Conservation (phyloP, 2,797 vertebrate species). For the Meriones psammophilus region DNA sequence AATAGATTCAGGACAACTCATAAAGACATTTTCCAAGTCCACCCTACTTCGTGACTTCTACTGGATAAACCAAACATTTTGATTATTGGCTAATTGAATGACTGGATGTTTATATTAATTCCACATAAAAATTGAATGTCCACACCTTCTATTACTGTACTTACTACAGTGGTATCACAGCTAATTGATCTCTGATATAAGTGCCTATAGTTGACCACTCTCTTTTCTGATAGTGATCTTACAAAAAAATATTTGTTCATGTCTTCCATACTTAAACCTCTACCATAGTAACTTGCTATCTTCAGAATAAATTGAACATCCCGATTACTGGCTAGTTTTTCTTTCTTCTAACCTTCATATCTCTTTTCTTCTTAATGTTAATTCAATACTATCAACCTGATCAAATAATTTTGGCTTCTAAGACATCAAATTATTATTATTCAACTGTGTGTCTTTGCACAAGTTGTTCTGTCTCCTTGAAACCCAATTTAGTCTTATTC, state of each 20-base stretch:
- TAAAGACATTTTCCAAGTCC: background rate
- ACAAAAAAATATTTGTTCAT: background rate
- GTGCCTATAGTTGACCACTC: background rate
- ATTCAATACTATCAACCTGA: background rate
- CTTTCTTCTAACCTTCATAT: background rate
- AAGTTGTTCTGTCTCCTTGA: background rate
- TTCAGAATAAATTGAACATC: background rate
- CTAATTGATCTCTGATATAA: background rate
- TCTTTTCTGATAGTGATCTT: background rate
- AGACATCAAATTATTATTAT: background rate
- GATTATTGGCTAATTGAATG: slow-evolving; percentile 9
- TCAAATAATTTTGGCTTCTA: background rate
- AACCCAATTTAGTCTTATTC: background rate
- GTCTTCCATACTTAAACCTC: background rate
- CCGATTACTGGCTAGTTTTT: background rate
- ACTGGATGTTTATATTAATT: background rate
- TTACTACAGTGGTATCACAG: background rate
- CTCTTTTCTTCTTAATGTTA: background rate
- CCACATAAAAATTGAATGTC: background rate
- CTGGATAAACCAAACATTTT: background rate
- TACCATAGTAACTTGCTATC: background rate
- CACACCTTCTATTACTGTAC: background rate
- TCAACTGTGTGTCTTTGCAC: background rate
- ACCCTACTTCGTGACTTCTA: background rate
- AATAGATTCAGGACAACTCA: background rate